phyloP scores from a whole-genome alignment of 2,113 vertebrate species.

The Centrocercus urophasianus region DNA sequence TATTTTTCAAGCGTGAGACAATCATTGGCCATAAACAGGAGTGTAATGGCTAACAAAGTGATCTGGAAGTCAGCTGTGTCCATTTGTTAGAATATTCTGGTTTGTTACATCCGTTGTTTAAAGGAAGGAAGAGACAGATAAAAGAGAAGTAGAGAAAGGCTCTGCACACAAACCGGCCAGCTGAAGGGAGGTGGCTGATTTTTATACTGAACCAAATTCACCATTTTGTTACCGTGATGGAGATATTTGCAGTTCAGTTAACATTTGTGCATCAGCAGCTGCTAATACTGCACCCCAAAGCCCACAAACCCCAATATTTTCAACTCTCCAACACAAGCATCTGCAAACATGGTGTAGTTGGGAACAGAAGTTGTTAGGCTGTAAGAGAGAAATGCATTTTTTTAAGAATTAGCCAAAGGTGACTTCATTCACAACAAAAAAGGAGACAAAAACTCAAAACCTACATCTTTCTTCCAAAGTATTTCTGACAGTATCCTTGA shows the following conservation, averaged over 20 bases:
- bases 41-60: neutral
- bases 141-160: neutral
- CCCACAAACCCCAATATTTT: neutral
- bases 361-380: neutral
- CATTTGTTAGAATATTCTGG: neutral
- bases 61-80: neutral
- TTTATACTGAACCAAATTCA: neutral
- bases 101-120: neutral
- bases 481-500: neutral
- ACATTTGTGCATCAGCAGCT: neutral
- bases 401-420: neutral
- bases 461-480: neutral
- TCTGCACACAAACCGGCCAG: neutral
- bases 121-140: neutral
- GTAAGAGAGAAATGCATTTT: neutral
- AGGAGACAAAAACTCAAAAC: neutral
- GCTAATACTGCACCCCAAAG: neutral
- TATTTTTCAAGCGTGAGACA: neutral
- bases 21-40: neutral
- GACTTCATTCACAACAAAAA: neutral
- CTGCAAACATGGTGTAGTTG: neutral
- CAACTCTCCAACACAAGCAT: neutral
- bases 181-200: neutral
- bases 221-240: neutral
- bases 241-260: neutral